Evolutionary conservation across 2,113 vertebrate genomes (phyloP).

Genomic region (Crypturellus undulatus): DNA sequence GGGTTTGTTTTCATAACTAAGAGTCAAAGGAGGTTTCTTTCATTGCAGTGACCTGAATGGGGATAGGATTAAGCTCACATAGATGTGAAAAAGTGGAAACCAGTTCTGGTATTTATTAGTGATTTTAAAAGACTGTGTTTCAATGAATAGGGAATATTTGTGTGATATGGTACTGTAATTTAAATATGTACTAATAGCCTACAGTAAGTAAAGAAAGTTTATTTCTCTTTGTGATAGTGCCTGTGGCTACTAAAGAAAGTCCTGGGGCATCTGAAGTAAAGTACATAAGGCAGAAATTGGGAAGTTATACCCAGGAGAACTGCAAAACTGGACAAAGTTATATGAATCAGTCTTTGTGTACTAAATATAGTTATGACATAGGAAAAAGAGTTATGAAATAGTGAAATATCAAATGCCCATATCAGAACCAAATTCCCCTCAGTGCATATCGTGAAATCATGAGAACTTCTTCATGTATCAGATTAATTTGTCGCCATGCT

Average conservation of each 20-base stretch:
- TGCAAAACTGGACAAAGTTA: not conserved
- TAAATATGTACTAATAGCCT: not conserved
- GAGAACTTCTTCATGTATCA: not conserved
- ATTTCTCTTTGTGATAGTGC: not conserved
- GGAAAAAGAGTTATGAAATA: not conserved
- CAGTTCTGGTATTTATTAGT: not conserved
- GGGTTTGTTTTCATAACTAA: not conserved
- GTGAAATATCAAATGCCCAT: not conserved
- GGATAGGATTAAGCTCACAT: not conserved
- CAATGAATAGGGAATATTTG: not conserved
- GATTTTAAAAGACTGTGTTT: not conserved
- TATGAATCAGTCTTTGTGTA: not conserved
- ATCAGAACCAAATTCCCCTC: not conserved
- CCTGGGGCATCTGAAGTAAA: not conserved
- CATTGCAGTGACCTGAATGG: not conserved
- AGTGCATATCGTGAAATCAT: rapidly evolving
- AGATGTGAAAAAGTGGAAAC: not conserved
- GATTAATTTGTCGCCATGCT: not conserved
- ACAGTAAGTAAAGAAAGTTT: not conserved
- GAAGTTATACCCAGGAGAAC: not conserved
- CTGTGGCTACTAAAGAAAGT: not conserved
- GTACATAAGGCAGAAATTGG: not conserved
- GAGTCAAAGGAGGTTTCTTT: not conserved
- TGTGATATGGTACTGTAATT: not conserved
- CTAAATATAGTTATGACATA: not conserved